Conservation (phyloP, 2,113 vertebrate genomes). For the Hiodon tergisus region DNA sequence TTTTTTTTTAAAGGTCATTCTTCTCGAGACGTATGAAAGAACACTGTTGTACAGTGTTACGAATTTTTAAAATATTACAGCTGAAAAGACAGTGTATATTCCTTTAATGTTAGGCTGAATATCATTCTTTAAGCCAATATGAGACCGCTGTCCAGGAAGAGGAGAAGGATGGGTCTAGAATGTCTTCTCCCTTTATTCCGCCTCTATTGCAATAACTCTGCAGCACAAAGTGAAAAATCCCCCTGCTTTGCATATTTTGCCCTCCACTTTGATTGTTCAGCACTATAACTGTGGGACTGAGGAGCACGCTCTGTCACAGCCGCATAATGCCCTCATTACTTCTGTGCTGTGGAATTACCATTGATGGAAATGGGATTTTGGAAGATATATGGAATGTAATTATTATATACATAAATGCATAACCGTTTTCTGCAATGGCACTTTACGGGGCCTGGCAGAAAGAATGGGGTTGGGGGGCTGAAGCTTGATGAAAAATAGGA, state of each 20-base stretch:
- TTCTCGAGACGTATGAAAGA: too few species aligned
- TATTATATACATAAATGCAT: slow-evolving; percentile 69
- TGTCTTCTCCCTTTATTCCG: slow-evolving; percentile 13
- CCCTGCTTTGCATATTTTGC: slow-evolving; percentile 49
- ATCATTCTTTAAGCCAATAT: slow-evolving; percentile 10
- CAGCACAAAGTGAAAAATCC: slow-evolving; percentile 42
- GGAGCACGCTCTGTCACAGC: slow-evolving; percentile 56
- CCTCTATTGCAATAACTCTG: slow-evolving; percentile 36
- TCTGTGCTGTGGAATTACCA: slow-evolving; percentile 57
- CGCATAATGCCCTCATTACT: slow-evolving; percentile 67
- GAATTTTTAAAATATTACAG: not conserved
- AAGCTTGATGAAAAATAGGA: slow-evolving; percentile 12
- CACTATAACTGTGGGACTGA: slow-evolving; percentile 40
- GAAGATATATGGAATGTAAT: slow-evolving; percentile 68
- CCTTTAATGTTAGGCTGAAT: not conserved
- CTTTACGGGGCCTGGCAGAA: not conserved
- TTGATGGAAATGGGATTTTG: slow-evolving; percentile 67
- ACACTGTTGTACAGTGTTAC: not conserved
- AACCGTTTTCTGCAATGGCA: slow-evolving; percentile 38
- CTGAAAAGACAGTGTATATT: not conserved
- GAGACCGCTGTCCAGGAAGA: slow-evolving; percentile 7
- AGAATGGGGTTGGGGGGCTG: slow-evolving; percentile 2
- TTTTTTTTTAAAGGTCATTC: too few species aligned
- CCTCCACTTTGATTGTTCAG: slow-evolving; percentile 54
- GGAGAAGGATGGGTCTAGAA: not conserved